Base-by-base conservation (phyloP, 2,888 invertebrate genomes). In the Syritta pipiens region DNA sequence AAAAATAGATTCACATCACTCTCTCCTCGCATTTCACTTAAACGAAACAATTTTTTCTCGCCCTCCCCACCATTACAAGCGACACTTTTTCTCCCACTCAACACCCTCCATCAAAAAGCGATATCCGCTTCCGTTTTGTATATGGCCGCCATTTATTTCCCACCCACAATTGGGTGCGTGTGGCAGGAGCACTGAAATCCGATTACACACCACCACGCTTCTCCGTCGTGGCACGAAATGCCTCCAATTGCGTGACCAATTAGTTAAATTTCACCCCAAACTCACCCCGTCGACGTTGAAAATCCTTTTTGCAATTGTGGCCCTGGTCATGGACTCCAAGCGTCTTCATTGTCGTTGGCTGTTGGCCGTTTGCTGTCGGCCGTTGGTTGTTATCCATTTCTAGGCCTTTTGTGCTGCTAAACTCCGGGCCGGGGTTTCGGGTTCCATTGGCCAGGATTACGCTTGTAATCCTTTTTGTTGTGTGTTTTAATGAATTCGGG, bases 381-480 rank as follows among this genome's bases (percentile, higher is more conserved):
- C n/a, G n/a, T n/a, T n/a, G n/a, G n/a, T n/a, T n/a, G n/a, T n/a
- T n/a, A n/a, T n/a, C n/a, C n/a, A n/a, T n/a, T n/a, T n/a, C n/a
- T n/a, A n/a, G n/a, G n/a, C n/a, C n/a, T n/a, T n/a, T n/a, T n/a
- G n/a, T n/a, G n/a, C n/a, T n/a, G n/a, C n/a, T n/a, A n/a, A n/a
- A n/a, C n/a, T n/a, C n/a, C n/a, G n/a, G n/a, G n/a, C n/a, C n/a
- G n/a, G n/a, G n/a, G n/a, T n/a, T n/a, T n/a, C n/a, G n/a, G n/a
- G n/a, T n/a, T n/a, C n/a, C n/a, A n/a, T n/a, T n/a, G n/a, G n/a
- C n/a, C n/a, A 49, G 62, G 75, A 68, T 75, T 68, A 75, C 20
- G 62, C 26, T 26, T 68, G 75, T 75, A 68, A 75, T 75, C 75
- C 75, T 62, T 68, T 75, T 68, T 55, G 67, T 67, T 67, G 55